Conservation (phyloP, 64 coral and sea anemone species). For the Montipora sp. region DNA sequence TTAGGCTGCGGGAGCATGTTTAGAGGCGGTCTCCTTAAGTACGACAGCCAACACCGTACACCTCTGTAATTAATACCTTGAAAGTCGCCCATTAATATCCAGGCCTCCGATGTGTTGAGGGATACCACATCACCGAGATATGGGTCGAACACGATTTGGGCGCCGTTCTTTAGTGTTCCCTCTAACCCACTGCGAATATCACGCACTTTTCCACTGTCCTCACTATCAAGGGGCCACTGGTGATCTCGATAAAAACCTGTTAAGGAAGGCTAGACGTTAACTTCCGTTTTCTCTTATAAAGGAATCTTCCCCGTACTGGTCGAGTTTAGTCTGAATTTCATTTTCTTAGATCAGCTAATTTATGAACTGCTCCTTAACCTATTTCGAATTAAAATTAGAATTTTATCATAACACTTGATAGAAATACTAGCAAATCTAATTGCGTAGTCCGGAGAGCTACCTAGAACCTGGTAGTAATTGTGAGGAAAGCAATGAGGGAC, state of each 20-base stretch:
- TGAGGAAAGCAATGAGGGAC: neutral
- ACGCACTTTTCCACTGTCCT: constrained; percentile 28
- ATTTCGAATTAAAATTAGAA: too few species aligned
- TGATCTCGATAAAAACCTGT: constrained; percentile 86
- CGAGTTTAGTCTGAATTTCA: too few species aligned
- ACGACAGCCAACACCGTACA: too few species aligned
- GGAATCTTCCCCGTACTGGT: too few species aligned
- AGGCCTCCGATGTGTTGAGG: constrained; percentile 63
- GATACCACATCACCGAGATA: constrained; percentile 72
- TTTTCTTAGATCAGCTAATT: too few species aligned
- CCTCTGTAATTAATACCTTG: constrained; percentile 37
- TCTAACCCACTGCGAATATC: constrained; percentile 37
- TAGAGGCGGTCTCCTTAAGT: too few species aligned
- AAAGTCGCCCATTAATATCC: constrained; percentile 84
- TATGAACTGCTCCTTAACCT: too few species aligned
- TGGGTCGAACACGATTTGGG: constrained; percentile 50
- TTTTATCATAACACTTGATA: too few species aligned
- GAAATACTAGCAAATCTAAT: too few species aligned
- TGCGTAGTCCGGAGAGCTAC: too few species aligned
- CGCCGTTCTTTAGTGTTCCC: constrained; percentile 43
- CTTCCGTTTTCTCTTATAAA: neutral
- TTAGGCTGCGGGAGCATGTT: too few species aligned
- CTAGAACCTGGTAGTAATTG: too few species aligned
- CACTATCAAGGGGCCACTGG: constrained; percentile 72
- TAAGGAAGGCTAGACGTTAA: neutral